These are phyloP conservation scores for Prostheceraeus crozeri DNA, from an alignment of 2,888 invertebrate species.

Conservation along the genomic window DNA sequence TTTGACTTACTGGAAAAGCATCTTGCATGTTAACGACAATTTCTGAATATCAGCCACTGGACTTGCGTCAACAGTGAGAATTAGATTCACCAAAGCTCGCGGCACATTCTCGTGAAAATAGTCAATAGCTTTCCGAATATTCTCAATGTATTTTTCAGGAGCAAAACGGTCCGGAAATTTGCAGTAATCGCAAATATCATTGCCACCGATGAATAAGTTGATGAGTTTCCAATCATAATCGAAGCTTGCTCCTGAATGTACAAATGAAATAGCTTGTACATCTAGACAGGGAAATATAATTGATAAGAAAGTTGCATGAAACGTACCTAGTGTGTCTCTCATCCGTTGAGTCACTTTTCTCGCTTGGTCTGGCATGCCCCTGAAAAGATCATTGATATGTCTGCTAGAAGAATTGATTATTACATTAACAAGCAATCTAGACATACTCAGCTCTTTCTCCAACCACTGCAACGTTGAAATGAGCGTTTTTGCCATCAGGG, in stretches of 20 bases:
- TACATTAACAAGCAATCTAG: background rate
- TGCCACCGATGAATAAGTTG: constrained; percentile 29
- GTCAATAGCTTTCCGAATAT: constrained; percentile 19
- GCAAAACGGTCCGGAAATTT: background rate
- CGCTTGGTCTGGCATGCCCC: constrained; percentile 32
- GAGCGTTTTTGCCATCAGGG: constrained; percentile 30
- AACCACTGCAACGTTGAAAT: constrained; percentile 32
- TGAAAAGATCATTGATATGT: constrained; percentile 1
- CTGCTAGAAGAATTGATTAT: too few relatives aligned
- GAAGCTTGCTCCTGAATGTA: background rate
- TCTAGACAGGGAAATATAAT: background rate
- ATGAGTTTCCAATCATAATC: constrained; percentile 26
- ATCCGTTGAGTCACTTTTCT: constrained; percentile 26
- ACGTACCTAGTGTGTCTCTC: too few relatives aligned
- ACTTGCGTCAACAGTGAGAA: constrained; percentile 13
- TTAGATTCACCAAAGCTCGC: constrained; percentile 29
- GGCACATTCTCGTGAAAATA: constrained; percentile 30
- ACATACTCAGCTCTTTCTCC: constrained; percentile 31
- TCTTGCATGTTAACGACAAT: constrained; percentile 10
- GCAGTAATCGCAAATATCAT: constrained; percentile 34
- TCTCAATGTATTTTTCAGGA: constrained; percentile 5
- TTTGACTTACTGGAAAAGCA: constrained; percentile 25
- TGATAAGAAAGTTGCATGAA: too few relatives aligned
- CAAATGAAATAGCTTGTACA: background rate
- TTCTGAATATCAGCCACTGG: constrained; percentile 13